Evolutionary conservation across 1,140 invertebrate species (phyloP).

Genomic region (Nymphalis io): DNA sequence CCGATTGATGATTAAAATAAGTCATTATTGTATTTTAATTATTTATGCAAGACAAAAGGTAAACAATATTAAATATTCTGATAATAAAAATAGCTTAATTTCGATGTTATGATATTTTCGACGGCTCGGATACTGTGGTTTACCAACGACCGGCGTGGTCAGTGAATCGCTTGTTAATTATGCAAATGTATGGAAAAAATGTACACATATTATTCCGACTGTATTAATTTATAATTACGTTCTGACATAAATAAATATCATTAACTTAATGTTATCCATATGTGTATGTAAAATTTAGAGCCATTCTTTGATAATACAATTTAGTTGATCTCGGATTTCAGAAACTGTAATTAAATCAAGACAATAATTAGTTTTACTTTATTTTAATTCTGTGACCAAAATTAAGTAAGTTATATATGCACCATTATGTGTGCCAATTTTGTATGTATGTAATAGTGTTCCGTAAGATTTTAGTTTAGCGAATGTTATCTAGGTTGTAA

Average conservation of each 20-base stretch:
- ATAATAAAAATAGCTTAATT: neutral
- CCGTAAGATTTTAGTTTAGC: no score
- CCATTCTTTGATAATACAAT: constrained; percentile 1
- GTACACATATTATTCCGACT: constrained; percentile 11
- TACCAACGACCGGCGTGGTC: constrained; percentile 15
- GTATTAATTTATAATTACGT: constrained; percentile 15
- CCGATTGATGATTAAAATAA: no score
- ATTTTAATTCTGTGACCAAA: neutral
- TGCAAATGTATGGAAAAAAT: constrained; percentile 22
- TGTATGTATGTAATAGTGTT: no score
- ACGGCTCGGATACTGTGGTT: constrained; percentile 17
- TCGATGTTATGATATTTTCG: constrained; percentile 9
- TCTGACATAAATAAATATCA: constrained; percentile 14
- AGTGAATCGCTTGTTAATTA: constrained; percentile 25
- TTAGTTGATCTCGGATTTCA: neutral
- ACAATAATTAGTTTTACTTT: neutral
- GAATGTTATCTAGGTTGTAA: no score
- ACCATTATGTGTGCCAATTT: neutral
- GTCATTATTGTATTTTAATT: neutral
- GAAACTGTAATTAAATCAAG: neutral
- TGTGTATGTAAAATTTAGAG: constrained; percentile 1
- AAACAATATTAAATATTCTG: neutral
- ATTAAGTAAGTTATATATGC: neutral
- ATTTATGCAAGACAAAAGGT: neutral
- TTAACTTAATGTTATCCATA: constrained; percentile 14